Evolutionary conservation across 2,113 vertebrate genomes (phyloP).

Genomic region (Callocephalon fimbriatum): DNA sequence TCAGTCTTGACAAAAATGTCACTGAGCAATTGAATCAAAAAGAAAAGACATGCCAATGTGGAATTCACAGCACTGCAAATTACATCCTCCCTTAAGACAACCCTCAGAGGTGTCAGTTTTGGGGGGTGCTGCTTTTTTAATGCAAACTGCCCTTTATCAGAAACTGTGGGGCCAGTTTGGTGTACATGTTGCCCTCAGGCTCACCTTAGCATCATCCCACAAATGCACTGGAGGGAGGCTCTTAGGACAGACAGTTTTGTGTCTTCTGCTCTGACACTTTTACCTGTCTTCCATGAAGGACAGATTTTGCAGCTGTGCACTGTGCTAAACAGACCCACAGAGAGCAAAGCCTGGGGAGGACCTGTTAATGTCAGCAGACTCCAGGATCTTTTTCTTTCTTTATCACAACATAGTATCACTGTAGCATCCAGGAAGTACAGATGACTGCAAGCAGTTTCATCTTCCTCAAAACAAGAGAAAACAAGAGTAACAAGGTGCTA

Average conservation of each 20-base stretch:
- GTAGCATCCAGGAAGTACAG: not conserved
- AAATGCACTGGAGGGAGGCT: not conserved
- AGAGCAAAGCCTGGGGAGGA: not conserved
- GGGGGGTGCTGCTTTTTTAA: not conserved
- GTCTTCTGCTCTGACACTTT: not conserved
- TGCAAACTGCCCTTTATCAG: not conserved
- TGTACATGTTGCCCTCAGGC: not conserved
- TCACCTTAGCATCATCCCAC: fast-evolving
- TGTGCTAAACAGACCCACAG: not conserved
- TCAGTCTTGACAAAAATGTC: not conserved
- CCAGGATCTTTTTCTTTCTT: not conserved
- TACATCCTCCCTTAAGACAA: not conserved
- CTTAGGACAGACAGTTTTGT: not conserved
- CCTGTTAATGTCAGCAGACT: not conserved
- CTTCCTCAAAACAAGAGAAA: not conserved
- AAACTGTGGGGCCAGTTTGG: not conserved
- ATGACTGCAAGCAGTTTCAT: not conserved
- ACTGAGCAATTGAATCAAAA: not conserved
- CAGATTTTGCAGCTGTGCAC: not conserved
- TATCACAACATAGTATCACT: not conserved
- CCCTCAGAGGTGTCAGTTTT: not conserved
- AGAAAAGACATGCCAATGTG: not conserved
- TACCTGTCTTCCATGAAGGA: not conserved
- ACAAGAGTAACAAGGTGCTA: not conserved
- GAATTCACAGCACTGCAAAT: not conserved